Evolutionary conservation across 2,113 vertebrate genomes (phyloP), one percentile per base, ranked within the genome.

Genomic region (Heptranchias perlo): DNA sequence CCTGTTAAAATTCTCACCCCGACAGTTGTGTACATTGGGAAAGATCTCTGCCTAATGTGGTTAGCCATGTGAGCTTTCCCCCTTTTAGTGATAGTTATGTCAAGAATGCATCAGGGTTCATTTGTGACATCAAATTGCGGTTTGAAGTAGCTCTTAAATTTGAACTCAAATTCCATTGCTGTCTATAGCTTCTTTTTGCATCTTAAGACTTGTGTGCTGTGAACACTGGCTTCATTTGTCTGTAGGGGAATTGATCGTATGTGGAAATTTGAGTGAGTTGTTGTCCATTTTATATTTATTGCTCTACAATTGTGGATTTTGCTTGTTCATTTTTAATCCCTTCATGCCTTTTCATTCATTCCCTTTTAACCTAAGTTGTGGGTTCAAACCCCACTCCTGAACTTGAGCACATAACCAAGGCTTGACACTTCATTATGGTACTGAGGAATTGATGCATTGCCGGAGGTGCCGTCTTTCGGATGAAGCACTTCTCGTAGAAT

Each of bases 91-190:
- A 64, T 44, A 65, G 61, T 94, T 65, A 94, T 47, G 61, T 47
- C 61, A 23, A 62, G n/a, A 94, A 65, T 65, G 92, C 54, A 44
- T 64, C 58, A 44, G 28, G n/a, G 35, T 44, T 94, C 39, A 65
- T 44, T 67, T 94, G 92, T 44, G 65, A 21, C n/a, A 94, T 44
- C n/a, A 64, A 94, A 62, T 28, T 62, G 58, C 35, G 35, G 91
- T 62, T 93, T 93, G 16, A 47, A 93, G 91, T 94, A n/a, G 61
- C n/a, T 65, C 61, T 64, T 93, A 14, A 93, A 35, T 65, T 64
- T 47, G 92, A 94, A 65, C 18, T 94, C 35, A 65, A 65, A 64
- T 94, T 94, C 61, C 61, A 93, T 44, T 47, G n/a, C 58, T 65
- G 58, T 44, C n/a, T 65, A 0, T 31, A 13, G 39, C n/a, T 44